Conservation (phyloP, 2,888 invertebrate species). For the Spodoptera picta region DNA sequence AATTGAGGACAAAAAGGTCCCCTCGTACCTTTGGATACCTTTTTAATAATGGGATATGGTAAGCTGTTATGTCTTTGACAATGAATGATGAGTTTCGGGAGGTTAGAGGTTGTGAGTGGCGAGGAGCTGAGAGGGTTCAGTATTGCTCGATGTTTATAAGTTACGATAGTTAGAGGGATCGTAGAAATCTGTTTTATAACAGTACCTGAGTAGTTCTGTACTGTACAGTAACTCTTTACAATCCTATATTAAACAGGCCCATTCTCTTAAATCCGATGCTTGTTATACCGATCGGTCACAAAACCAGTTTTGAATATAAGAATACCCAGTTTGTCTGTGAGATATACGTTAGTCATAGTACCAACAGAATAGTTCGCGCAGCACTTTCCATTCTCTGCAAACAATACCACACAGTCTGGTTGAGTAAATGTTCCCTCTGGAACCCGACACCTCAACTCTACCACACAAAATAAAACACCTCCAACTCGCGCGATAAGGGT, state of each 20-base stretch:
- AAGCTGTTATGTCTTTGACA: slow-evolving; percentile 67
- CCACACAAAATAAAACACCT: slow-evolving; percentile 51
- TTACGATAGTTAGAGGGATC: slow-evolving; percentile 1
- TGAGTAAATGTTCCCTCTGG: slow-evolving; percentile 12
- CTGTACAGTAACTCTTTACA: too few species aligned
- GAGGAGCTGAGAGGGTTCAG: slow-evolving; percentile 27
- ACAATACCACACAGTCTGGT: not conserved
- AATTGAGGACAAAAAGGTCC: slow-evolving; percentile 77
- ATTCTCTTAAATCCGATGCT: too few species aligned
- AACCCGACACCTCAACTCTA: slow-evolving; percentile 35
- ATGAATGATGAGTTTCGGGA: slow-evolving; percentile 65
- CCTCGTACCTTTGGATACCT: slow-evolving; percentile 68
- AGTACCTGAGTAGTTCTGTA: too few species aligned
- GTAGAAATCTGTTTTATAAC: too few species aligned
- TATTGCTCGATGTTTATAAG: slow-evolving; percentile 36
- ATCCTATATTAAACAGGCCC: too few species aligned
- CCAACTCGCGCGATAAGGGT: slow-evolving; percentile 49
- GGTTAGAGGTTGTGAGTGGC: slow-evolving; percentile 51
- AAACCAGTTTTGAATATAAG: too few species aligned
- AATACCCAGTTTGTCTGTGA: too few species aligned
- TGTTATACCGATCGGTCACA: too few species aligned
- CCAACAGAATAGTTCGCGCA: too few species aligned
- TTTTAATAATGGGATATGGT: slow-evolving; percentile 69
- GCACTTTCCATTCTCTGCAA: not conserved
- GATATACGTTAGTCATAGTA: too few species aligned